Conservation (phyloP, 1,140 invertebrate species). For the Frieseomelitta varia region DNA sequence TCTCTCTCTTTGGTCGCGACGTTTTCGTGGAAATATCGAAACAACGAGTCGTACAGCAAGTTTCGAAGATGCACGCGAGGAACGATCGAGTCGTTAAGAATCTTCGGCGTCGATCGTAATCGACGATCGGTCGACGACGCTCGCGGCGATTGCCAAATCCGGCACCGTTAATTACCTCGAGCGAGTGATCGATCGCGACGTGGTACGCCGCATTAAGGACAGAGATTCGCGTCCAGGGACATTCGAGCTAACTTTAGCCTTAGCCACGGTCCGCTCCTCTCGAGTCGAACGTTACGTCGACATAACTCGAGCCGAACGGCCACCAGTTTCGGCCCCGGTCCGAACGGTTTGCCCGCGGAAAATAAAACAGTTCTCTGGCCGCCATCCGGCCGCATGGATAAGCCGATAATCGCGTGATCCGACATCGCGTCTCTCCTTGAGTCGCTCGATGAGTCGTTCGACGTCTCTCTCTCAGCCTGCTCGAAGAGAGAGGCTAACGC, state of each 20-base stretch:
- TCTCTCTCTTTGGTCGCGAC: background rate
- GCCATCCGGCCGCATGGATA: constrained; percentile 74
- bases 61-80: background rate
- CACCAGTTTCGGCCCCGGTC: constrained; percentile 54
- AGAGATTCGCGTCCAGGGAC: constrained; percentile 78
- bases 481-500: background rate
- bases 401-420: constrained; percentile 70
- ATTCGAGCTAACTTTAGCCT: constrained; percentile 81
- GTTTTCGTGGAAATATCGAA: background rate
- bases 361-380: constrained; percentile 76
- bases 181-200: constrained; percentile 73
- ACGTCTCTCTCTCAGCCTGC: constrained; percentile 16
- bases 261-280: constrained; percentile 59
- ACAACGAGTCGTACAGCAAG: background rate
- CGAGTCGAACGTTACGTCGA: constrained; percentile 53
- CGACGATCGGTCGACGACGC: background rate
- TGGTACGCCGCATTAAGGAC: constrained; percentile 73
- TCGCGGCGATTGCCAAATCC: constrained; percentile 53
- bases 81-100: constrained; percentile 62
- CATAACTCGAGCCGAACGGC: constrained; percentile 63
- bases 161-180: constrained; percentile 73
- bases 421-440: constrained; percentile 1
- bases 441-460: background rate
- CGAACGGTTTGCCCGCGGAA: constrained; percentile 71
- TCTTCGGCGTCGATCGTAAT: constrained; percentile 47